Evolutionary conservation across 2,113 vertebrate genomes (phyloP).

Genomic region (Cebidichthys violaceus): DNA sequence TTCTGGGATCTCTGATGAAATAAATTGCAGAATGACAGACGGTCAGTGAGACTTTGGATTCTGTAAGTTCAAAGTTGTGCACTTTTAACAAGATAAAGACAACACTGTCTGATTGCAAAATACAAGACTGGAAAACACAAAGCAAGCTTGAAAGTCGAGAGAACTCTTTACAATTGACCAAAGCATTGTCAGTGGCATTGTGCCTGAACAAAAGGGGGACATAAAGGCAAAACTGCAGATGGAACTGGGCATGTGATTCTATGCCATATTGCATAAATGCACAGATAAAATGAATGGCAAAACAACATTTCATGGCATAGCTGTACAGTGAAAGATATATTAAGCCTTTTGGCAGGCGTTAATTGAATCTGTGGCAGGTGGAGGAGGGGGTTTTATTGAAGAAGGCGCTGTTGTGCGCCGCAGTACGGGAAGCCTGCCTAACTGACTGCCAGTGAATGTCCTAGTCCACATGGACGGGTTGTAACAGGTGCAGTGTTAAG

Average conservation of each 20-base stretch:
- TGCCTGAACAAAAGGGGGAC: slow-evolving; percentile 1
- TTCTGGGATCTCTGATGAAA: slow-evolving; percentile 30
- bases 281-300: slow-evolving; percentile 18
- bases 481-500: slow-evolving; percentile 31
- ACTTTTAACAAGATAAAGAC: slow-evolving; percentile 35
- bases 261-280: not conserved
- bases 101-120: slow-evolving; percentile 15
- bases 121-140: not conserved
- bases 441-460: slow-evolving; percentile 22
- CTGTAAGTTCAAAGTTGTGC: slow-evolving; percentile 9
- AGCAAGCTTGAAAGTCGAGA: not conserved
- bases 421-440: slow-evolving; percentile 2
- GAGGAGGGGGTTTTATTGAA: not conserved
- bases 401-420: not conserved
- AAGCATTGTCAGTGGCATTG: slow-evolving; percentile 11
- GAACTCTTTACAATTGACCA: slow-evolving; percentile 22
- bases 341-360: not conserved
- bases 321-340: not conserved
- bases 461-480: slow-evolving; percentile 2
- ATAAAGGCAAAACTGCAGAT: not conserved
- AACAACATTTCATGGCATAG: slow-evolving; percentile 1
- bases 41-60: slow-evolving; percentile 37
- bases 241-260: not conserved
- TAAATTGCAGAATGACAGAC: slow-evolving; percentile 22
- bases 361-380: slow-evolving; percentile 10